phyloP scores from a whole-genome alignment of 1,140 invertebrate genomes.

The Drosophila miranda region DNA sequence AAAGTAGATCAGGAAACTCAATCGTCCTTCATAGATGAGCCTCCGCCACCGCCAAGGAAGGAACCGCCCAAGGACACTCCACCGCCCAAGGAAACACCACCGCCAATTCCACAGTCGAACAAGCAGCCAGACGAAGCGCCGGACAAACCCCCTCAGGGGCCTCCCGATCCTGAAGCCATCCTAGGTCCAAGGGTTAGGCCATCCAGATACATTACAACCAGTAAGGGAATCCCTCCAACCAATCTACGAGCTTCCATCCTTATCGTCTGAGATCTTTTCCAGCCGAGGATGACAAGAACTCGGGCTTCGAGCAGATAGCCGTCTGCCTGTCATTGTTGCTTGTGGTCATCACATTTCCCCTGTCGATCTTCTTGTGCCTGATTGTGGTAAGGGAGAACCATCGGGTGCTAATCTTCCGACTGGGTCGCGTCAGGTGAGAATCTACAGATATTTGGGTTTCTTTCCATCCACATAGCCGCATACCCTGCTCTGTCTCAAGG shows the following conservation, averaged over 20 bases:
- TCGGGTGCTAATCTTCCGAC: slow-evolving; percentile 92
- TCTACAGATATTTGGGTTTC: background rate
- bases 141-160: no score
- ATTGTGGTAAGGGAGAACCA: slow-evolving; percentile 88
- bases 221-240: background rate
- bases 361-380: slow-evolving; percentile 91
- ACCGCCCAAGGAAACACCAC: no score
- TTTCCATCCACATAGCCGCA: slow-evolving; percentile 52
- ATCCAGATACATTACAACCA: slow-evolving; percentile 34
- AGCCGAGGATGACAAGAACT: slow-evolving; percentile 33
- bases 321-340: slow-evolving; percentile 89
- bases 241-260: background rate
- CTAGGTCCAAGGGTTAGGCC: background rate
- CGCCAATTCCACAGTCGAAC: no score
- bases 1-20: no score
- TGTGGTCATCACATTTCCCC: slow-evolving; percentile 89
- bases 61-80: no score
- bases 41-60: no score
- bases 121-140: no score
- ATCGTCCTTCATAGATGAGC: no score
- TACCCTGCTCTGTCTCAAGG: slow-evolving; percentile 1
- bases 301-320: slow-evolving; percentile 86
- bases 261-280: background rate
- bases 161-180: no score
- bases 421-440: slow-evolving; percentile 88